Percentiles rank a stretch among this genome's conserved stretches.
Conservation (phyloP, 2,113 vertebrate genomes). For the Atrichornis clamosus region DNA sequence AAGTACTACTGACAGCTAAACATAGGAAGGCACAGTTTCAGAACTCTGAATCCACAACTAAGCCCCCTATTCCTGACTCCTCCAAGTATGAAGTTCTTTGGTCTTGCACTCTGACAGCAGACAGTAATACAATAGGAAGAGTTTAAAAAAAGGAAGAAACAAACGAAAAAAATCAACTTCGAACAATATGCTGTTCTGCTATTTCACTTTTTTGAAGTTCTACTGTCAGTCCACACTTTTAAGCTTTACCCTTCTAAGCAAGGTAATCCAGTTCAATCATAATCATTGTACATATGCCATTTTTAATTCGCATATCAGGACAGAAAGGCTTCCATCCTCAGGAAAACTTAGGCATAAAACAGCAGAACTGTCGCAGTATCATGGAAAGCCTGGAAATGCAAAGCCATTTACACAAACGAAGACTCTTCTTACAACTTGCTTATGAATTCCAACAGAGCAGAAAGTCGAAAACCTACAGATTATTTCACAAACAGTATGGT, state of each 20-base stretch:
- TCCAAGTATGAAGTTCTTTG: background rate
- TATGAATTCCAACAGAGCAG: rapidly evolving
- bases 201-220: background rate
- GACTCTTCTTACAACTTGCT: background rate
- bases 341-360: background rate
- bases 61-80: background rate
- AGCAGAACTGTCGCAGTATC: background rate
- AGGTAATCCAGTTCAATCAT: background rate
- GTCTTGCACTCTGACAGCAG: background rate
- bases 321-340: background rate
- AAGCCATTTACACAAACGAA: background rate
- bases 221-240: background rate
- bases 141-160: background rate
- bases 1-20: background rate
- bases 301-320: background rate
- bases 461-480: background rate
- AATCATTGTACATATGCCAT: rapidly evolving
- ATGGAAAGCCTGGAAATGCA: background rate
- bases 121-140: background rate
- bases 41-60: background rate
- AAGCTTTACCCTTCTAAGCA: background rate
- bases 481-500: background rate
- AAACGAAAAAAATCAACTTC: background rate
- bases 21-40: background rate
- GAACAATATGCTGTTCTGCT: background rate